Evolutionary conservation across 2,797 vertebrate species (phyloP).

Genomic region (Numenius phaeopus): DNA sequence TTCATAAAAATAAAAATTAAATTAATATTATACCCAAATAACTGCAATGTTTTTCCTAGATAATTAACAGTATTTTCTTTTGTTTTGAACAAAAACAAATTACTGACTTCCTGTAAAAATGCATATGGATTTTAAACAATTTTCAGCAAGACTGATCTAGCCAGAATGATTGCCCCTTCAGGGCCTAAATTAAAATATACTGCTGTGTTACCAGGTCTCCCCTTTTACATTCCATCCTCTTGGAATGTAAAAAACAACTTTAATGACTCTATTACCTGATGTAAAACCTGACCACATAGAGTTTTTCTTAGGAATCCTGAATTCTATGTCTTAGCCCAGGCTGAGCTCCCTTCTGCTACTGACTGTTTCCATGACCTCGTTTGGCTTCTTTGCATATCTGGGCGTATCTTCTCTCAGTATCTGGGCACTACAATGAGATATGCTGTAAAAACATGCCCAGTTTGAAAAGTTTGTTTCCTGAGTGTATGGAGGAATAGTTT

Average conservation of each 20-base stretch:
- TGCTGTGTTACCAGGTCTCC: background rate
- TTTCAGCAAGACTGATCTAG: constrained; percentile 19
- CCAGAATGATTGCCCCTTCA: constrained; percentile 7
- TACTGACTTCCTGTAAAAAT: background rate
- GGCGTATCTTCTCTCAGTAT: background rate
- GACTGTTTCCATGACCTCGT: background rate
- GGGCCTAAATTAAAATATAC: background rate
- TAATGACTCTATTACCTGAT: constrained; percentile 15
- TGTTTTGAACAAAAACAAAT: background rate
- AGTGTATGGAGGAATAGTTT: background rate
- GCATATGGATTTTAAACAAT: background rate
- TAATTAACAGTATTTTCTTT: background rate
- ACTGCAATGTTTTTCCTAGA: background rate
- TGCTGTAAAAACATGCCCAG: background rate
- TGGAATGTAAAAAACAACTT: constrained; percentile 25
- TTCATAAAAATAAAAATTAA: constrained; percentile 1
- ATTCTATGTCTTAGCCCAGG: background rate
- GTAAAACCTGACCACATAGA: background rate
- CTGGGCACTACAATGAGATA: background rate
- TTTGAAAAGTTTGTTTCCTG: background rate
- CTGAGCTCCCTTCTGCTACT: background rate
- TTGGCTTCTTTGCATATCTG: background rate
- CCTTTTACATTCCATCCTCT: background rate
- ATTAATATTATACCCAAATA: background rate
- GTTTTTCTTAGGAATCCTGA: background rate